Conservation (phyloP, 2,797 vertebrate species). For the Acipenser oxyrinchus region DNA sequence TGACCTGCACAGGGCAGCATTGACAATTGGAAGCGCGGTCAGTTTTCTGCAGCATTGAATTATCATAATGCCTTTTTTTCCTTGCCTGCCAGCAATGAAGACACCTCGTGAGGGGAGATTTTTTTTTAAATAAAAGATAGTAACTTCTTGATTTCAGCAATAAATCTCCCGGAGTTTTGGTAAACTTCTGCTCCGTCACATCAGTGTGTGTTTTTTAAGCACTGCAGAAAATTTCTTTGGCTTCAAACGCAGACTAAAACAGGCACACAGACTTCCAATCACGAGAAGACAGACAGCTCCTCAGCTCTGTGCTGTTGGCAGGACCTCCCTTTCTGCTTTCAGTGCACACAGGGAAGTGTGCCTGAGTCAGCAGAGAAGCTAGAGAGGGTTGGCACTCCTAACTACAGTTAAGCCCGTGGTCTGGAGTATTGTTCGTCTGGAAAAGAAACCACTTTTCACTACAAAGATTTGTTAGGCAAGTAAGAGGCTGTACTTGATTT, state of each 20-base stretch:
- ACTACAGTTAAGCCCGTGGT: neutral
- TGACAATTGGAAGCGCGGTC: conserved; percentile 1
- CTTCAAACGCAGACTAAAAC: neutral
- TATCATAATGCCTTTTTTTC: neutral
- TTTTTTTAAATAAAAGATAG: conserved; percentile 8
- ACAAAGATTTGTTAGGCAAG: neutral
- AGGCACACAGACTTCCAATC: conserved; percentile 6
- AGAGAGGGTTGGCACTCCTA: neutral
- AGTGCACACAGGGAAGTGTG: neutral
- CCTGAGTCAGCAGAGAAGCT: neutral
- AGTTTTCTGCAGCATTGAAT: neutral
- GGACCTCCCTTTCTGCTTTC: conserved; percentile 16
- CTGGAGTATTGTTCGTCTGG: neutral
- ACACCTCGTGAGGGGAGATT: neutral
- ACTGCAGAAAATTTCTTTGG: conserved; percentile 3
- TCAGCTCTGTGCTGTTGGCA: neutral
- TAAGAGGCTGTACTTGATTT: neutral
- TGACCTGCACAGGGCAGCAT: conserved; percentile 1
- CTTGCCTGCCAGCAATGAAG: neutral
- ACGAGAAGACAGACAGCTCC: conserved; percentile 3
- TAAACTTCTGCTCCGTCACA: conserved; percentile 6
- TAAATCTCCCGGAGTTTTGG: conserved; percentile 15
- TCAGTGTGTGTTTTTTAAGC: neutral
- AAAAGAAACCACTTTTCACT: neutral
- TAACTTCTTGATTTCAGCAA: conserved; percentile 14